phyloP scores from a whole-genome alignment of 2,797 vertebrate genomes.

The Cheirogaleus major region DNA sequence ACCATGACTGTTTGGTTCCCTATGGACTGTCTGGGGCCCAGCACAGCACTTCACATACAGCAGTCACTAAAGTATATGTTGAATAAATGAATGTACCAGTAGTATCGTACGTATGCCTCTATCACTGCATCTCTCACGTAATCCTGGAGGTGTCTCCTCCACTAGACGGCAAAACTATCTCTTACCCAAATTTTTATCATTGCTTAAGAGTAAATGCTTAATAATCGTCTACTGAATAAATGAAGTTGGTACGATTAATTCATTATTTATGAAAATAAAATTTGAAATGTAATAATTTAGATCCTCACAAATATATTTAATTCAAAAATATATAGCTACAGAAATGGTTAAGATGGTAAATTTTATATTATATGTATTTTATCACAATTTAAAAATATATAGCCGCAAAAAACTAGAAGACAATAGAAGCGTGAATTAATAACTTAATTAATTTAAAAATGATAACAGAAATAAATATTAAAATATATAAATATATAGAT shows the following conservation, averaged over 20 bases:
- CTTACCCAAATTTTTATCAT: slow-evolving; percentile 24
- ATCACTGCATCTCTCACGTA: neutral
- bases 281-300: neutral
- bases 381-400: neutral
- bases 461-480: neutral
- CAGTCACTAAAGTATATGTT: neutral
- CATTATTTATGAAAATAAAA: neutral
- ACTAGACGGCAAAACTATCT: neutral
- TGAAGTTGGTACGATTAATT: neutral
- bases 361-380: neutral
- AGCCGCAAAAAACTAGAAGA: neutral
- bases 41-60: neutral
- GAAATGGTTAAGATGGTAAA: neutral
- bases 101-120: neutral
- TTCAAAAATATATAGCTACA: neutral
- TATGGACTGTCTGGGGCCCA: neutral
- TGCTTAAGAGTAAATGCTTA: slow-evolving; percentile 33
- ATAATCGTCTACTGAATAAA: neutral
- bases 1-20: neutral
- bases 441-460: too few relatives aligned
- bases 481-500: neutral
- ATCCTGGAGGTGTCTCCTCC: neutral
- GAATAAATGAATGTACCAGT: neutral
- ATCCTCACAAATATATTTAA: neutral
- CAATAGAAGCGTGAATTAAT: neutral